Evolutionary conservation across 2,888 invertebrate species (phyloP).

Genomic region (Cryptus armator): DNA sequence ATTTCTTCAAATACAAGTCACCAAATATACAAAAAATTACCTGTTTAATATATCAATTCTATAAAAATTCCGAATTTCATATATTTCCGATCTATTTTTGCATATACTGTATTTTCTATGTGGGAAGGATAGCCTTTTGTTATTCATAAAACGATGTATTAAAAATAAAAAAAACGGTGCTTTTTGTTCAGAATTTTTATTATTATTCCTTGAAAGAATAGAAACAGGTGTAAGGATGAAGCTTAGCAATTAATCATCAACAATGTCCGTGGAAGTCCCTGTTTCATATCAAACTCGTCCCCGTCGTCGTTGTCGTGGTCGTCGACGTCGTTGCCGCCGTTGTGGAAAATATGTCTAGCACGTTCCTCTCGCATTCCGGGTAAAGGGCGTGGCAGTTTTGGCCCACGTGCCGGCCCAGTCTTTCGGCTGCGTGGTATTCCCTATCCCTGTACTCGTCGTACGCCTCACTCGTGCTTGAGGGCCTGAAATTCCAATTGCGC

Average conservation of each 20-base stretch:
- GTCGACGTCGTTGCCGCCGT: conserved; percentile 29
- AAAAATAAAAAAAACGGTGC: too few species aligned
- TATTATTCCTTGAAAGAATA: too few species aligned
- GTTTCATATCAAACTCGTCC: conserved; percentile 4
- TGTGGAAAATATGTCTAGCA: conserved; percentile 87
- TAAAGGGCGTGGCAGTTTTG: conserved; percentile 87
- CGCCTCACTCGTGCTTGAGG: conserved; percentile 89
- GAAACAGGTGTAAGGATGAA: too few species aligned
- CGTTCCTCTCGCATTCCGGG: conserved; percentile 88
- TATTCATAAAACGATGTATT: too few species aligned
- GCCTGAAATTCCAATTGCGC: conserved; percentile 82
- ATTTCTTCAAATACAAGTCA: too few species aligned
- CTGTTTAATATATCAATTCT: too few species aligned
- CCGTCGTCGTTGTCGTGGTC: background rate
- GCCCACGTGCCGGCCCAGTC: conserved; percentile 87
- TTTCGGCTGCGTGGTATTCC: conserved; percentile 91
- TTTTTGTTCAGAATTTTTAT: too few species aligned
- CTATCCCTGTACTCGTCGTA: conserved; percentile 89
- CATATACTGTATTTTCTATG: too few species aligned
- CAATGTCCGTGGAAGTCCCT: background rate
- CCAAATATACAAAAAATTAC: too few species aligned
- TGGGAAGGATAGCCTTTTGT: too few species aligned
- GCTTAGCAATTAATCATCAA: background rate
- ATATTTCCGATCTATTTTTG: too few species aligned
- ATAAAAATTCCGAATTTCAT: too few species aligned